Conservation (phyloP, 2,888 invertebrate species). For the Ceramica pisi region DNA sequence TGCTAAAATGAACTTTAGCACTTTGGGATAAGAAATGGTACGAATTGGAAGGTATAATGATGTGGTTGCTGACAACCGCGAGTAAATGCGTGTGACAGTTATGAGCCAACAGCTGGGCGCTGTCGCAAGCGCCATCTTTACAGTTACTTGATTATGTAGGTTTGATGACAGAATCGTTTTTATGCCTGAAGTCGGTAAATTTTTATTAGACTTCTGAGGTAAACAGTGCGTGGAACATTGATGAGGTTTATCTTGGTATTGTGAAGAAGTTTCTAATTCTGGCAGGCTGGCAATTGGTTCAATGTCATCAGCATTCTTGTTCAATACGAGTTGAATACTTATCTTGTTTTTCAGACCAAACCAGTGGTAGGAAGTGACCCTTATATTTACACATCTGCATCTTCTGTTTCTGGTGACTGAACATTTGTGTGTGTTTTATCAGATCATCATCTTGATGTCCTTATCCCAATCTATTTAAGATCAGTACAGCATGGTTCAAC, state of each 20-base stretch:
- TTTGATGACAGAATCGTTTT: conserved; percentile 40
- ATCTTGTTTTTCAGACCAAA: not conserved
- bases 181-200: conserved; percentile 9
- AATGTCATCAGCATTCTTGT: not conserved
- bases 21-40: conserved; percentile 4
- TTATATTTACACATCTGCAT: too few relatives aligned
- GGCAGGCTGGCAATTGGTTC: not conserved
- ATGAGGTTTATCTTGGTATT: conserved; percentile 2
- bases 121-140: conserved; percentile 61
- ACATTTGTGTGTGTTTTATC: too few relatives aligned
- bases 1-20: conserved; percentile 35
- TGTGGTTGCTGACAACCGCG: conserved; percentile 41
- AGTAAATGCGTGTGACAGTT: conserved; percentile 56
- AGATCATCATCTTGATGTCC: too few relatives aligned
- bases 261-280: conserved; percentile 18
- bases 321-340: not conserved
- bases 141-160: conserved; percentile 61
- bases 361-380: not conserved
- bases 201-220: conserved; percentile 17
- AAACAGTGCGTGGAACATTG: conserved; percentile 41
- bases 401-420: too few relatives aligned
- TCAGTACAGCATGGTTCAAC: too few relatives aligned
- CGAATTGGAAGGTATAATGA: conserved; percentile 39
- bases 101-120: conserved; percentile 49
- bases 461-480: too few relatives aligned